Evolutionary conservation across 1,140 invertebrate genomes (phyloP), one percentile per base, ranked within the genome.

Genomic region (Bactericera cockerelli): DNA sequence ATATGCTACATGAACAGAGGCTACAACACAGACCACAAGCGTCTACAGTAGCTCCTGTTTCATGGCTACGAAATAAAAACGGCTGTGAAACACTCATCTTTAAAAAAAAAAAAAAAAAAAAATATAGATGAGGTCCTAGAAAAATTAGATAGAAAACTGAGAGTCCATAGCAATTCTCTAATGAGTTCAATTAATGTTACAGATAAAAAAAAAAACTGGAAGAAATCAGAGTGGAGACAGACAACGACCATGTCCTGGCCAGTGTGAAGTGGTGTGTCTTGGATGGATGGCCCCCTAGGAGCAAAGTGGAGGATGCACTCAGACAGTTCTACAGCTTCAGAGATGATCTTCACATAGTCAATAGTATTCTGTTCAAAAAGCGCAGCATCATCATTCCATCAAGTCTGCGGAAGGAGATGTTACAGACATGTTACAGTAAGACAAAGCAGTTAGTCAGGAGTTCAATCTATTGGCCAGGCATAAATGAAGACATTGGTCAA

Each of bases 391-490:
- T 76, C 10, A 70, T 76, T 33, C 74, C 72, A 13, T 58, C 58
- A 28, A 62, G 54, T 53, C 58, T 70, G 53, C 57, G 70, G 61
- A 61, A 64, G 55, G 60, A 67, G 42, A 72, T 74, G 55, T 64
- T 74, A 36, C 53, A 67, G 16, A 63, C 28, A 59, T 75, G 39
- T 74, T 66, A 70, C 57, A 69, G 70, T 42, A 71, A 72, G 62
- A 69, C 65, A 53, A 68, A 68, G 61, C 54, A 59, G 26, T 61
- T 64, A 58, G 71, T 73, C 24, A 65, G 68, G 61, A 65, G 72
- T 58, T 59, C 66, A 53, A 63, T 76, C 33, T 76, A 66, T 64
- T 75, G 72, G 71, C 72, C 72, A 24, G 64, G 64, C n/a, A 73
- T 76, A n/a, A 65, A 64, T 38, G 69, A 69, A 54, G 67, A 77